These are phyloP conservation scores for Dryobates pubescens DNA, from an alignment of 2,797 vertebrate species.

Conservation along the genomic window DNA sequence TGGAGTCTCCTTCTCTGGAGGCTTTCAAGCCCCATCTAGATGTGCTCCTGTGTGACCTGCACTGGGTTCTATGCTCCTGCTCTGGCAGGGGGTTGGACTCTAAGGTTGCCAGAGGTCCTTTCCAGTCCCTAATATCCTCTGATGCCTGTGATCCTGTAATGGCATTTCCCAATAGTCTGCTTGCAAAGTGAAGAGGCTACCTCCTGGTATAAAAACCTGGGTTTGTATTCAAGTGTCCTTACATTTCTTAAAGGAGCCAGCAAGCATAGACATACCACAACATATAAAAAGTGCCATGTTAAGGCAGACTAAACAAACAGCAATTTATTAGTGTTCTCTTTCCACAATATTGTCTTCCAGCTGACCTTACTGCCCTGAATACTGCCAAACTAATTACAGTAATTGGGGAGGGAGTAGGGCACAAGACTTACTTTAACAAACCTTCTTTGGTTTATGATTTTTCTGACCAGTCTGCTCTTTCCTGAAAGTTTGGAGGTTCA, in stretches of 20 bases:
- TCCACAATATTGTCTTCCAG: not conserved
- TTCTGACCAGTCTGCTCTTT: not conserved
- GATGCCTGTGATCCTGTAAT: no score
- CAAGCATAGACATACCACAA: not conserved
- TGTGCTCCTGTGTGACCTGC: no score
- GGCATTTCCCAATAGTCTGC: not conserved
- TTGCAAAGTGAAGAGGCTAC: not conserved
- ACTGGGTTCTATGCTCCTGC: no score
- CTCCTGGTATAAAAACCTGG: not conserved
- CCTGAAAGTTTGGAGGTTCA: not conserved
- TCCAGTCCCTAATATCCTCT: no score
- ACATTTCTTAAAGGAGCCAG: not conserved
- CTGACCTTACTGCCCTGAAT: not conserved
- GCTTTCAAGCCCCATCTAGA: no score
- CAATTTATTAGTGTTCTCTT: not conserved
- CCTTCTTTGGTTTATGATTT: not conserved
- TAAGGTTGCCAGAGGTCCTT: no score
- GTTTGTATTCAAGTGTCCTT: not conserved
- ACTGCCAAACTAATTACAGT: not conserved
- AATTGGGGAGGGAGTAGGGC: not conserved
- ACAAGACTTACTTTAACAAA: not conserved
- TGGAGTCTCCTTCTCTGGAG: no score
- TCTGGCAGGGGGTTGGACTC: no score
- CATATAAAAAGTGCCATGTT: accelerated
- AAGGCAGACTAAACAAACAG: not conserved